Conservation (phyloP, 1,140 invertebrate genomes). For the Saccostrea echinata region DNA sequence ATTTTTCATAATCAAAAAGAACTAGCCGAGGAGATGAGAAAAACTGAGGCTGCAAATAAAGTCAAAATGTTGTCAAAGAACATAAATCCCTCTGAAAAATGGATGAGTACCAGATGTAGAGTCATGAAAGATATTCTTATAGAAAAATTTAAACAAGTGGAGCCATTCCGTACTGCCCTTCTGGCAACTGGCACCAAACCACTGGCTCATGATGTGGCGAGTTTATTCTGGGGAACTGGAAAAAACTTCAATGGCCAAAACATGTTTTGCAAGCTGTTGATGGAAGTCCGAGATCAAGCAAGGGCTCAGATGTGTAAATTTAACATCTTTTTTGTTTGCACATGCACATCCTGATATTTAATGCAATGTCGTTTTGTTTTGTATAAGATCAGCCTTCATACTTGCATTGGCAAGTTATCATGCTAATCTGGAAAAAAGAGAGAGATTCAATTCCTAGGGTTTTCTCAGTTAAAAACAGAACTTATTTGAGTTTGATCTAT, state of each 20-base stretch:
- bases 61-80: conserved; percentile 33
- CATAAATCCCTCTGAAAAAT: neutral
- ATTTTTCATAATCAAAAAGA: conserved; percentile 5
- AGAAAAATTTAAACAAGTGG: conserved; percentile 28
- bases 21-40: conserved; percentile 1
- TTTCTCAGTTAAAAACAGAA: no score
- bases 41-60: conserved; percentile 16
- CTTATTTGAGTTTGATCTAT: no score
- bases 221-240: conserved; percentile 7
- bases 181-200: conserved; percentile 4
- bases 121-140: conserved; percentile 9
- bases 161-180: conserved; percentile 7
- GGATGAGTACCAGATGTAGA: neutral
- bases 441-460: no score
- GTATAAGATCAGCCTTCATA: neutral
- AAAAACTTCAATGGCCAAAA: conserved; percentile 16
- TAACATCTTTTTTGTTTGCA: neutral
- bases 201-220: conserved; percentile 7
- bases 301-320: conserved; percentile 22
- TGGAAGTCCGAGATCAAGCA: conserved; percentile 25
- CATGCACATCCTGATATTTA: neutral
- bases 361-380: neutral
- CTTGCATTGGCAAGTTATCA: no score
- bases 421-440: no score
- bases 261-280: conserved; percentile 22